Base-by-base conservation (phyloP, 2,797 vertebrate species). In the Percopsis omiscomaycus region DNA sequence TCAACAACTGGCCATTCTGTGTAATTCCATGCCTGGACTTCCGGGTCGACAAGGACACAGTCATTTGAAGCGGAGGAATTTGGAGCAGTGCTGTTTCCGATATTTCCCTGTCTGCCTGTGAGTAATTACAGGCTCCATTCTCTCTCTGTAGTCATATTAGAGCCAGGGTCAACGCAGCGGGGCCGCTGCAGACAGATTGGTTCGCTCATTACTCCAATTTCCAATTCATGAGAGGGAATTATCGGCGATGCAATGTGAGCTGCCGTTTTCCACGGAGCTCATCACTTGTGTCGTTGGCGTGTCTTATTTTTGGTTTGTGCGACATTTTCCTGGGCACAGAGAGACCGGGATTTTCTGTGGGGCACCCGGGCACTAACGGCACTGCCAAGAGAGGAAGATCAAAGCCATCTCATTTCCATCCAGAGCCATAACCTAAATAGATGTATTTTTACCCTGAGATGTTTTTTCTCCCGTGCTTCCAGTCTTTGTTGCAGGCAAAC, bases 401-500 rank as follows among this genome's bases (percentile, higher is more conserved):
- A 76, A 85, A 85, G 75, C 62, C 42, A 61, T 77, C 57, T 73
- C 68, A 61, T 84, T 78, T 71, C 75, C 67, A 60, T 60, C 65
- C 28, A 29, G 27, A 71, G 59, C 66, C 42, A 48, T 69, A 80
- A 80, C 67, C 79, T 75, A 81, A 82, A 82, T 82, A 81, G 74
- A 79, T 66, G 60, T 37, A 61, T 63, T 58, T 65, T 64, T 62
- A 57, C 64, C 64, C 69, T 60, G 11, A 56, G 59, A 75, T 79
- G 69, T 74, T 68, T 71, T 45, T 59, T 55, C 63, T 32, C 49
- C 66, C 65, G 55, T 70, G 66, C 81, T 79, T 70, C 61, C 80
- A 77, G 69, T 66, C 83, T 87, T 88, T 89, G 81, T 86, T 82
- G 76, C 62, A 32, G 9, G 55, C 44, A 58, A 45, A 60, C 71